Base-by-base conservation (phyloP, 2,797 vertebrate species). In the Linurgus olivaceus region DNA sequence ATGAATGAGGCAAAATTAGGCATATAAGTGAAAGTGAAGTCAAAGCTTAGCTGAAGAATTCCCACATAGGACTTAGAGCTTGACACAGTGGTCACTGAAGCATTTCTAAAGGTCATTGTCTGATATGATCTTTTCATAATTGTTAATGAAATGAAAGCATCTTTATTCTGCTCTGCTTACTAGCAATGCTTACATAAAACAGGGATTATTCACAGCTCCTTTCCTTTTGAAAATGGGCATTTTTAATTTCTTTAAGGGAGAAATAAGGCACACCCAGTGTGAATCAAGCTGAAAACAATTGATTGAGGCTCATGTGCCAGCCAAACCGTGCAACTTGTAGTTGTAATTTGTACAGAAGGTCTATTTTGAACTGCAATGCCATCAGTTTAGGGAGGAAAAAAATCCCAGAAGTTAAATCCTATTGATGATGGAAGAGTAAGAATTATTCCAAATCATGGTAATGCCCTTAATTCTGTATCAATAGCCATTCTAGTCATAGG, bases 101-200 rank as follows among this genome's bases (percentile, higher is more conserved):
- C 94, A 59, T 94, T 94, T 88, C 73, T 88, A 66, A 96, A 95
- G 93, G 73, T 93, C 83, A 74, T 81, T 94, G 87, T 93, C 85
- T 91, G 89, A 88, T 93, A 96, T 59, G 79, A 93, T 96, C 94
- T 96, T 95, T 95, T 88, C 93, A 82, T 94, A 95, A 94, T 84
- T 95, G 73, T 91, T 93, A 90, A 86, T 83, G 70, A 75, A 94
- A 96, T 88, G 89, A 94, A 88, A 76, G 91, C 79, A 93, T 93
- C 85, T 93, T 96, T 95, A 96, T 96, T 96, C 93, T 96, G 91
- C 93, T 93, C 93, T 86, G 94, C 82, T 96, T 91, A 91, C 84
- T 94, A 65, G 62, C 75, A 92, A 38, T 86, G 81, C 66, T 85
- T 85, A 88, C 75, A 70, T 88, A 75, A 94, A 93, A 93, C 4